A percentile compares a stretch with the other conserved stretches of the same genome.
Evolutionary conservation across 1,140 invertebrate genomes (phyloP).

Genomic region (Drosophila nigrodunni): DNA sequence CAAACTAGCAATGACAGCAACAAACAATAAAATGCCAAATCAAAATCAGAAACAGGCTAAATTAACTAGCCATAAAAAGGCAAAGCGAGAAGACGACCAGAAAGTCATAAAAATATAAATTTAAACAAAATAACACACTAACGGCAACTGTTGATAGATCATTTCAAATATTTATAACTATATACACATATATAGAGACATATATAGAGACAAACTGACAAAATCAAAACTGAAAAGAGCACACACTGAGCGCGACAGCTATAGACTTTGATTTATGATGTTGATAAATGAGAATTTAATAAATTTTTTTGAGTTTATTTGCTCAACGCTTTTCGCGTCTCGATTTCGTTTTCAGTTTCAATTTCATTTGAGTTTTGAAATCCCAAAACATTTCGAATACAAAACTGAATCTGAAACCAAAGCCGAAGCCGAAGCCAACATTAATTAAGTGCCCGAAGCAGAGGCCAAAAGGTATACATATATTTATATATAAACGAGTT

Average conservation of each 20-base stretch:
- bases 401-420: conserved; percentile 1
- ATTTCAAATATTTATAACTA: conserved; percentile 63
- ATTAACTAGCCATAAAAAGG: conserved; percentile 77
- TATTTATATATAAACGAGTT: background rate
- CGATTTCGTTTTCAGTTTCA: conserved; percentile 37
- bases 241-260: background rate
- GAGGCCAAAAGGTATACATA: conserved; percentile 10
- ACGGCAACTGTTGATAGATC: conserved; percentile 81
- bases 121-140: conserved; percentile 21
- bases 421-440: conserved; percentile 19
- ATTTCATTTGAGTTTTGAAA: conserved; percentile 22
- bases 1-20: conserved; percentile 39
- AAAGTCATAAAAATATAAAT: conserved; percentile 30
- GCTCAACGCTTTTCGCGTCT: conserved; percentile 12
- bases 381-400: background rate
- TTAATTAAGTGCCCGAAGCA: conserved; percentile 58
- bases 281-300: conserved; percentile 83
- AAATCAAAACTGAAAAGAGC: conserved; percentile 35
- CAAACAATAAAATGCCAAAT: conserved; percentile 66
- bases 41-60: conserved; percentile 75
- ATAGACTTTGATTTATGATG: conserved; percentile 73
- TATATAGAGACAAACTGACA: conserved; percentile 16
- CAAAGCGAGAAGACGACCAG: conserved; percentile 22
- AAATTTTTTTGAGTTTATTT: conserved; percentile 69
- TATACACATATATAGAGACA: conserved; percentile 2